These are phyloP conservation scores for Hyles vespertilio DNA, from an alignment of 1,140 invertebrate genomes.

Conservation along the genomic window DNA sequence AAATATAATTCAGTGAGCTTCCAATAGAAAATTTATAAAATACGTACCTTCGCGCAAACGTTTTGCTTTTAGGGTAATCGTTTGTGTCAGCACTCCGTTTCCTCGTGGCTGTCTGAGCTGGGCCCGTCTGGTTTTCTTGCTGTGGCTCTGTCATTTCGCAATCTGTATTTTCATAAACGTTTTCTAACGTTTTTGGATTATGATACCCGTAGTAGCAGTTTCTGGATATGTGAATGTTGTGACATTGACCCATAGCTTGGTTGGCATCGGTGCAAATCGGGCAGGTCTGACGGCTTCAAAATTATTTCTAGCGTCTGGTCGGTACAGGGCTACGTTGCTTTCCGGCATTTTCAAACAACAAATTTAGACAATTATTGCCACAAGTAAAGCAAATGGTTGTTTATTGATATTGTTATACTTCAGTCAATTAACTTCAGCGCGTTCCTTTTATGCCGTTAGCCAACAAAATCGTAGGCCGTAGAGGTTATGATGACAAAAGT, in stretches of 20 bases:
- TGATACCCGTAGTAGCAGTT: conserved; percentile 68
- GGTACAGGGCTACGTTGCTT: conserved; percentile 54
- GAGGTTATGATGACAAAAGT: too few relatives aligned
- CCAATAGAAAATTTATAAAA: conserved; percentile 27
- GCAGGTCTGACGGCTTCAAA: conserved; percentile 60
- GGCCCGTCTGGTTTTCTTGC: conserved; percentile 16
- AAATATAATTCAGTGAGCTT: conserved; percentile 38
- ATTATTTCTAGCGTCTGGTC: conserved; percentile 67
- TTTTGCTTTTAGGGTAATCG: conserved; percentile 46
- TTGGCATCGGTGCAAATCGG: conserved; percentile 55
- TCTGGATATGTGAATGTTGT: conserved; percentile 61
- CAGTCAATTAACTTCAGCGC: too few relatives aligned
- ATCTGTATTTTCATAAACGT: conserved; percentile 34
- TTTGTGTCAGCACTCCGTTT: conserved; percentile 58
- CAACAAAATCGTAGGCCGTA: too few relatives aligned
- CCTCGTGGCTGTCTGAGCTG: conserved; percentile 33
- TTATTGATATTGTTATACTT: not conserved
- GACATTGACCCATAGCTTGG: conserved; percentile 57
- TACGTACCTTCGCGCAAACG: conserved; percentile 64
- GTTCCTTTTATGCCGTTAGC: too few relatives aligned
- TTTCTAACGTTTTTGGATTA: conserved; percentile 37
- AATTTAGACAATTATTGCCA: not conserved
- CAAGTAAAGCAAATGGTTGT: not conserved
- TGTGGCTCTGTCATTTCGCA: conserved; percentile 57
- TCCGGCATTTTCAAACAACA: conserved; percentile 47